These are phyloP conservation scores for Ganaspis sp. DNA, from an alignment of 1,140 invertebrate genomes.

Conservation along the genomic window DNA sequence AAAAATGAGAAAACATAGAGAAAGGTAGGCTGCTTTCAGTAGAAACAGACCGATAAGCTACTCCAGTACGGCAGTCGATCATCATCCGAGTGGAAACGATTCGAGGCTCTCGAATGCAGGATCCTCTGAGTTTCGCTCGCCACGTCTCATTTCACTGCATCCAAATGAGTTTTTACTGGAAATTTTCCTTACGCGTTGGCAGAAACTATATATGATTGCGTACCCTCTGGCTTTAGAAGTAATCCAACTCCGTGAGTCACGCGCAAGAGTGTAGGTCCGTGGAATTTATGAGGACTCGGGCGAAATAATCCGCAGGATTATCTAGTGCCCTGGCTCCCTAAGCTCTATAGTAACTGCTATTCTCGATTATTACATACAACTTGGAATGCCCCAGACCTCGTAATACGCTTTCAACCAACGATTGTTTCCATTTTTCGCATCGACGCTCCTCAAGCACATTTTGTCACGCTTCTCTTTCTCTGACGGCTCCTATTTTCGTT, in stretches of 20 bases:
- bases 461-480: conserved; percentile 1
- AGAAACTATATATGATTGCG: conserved; percentile 2
- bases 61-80: background rate
- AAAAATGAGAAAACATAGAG: background rate
- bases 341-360: conserved; percentile 9
- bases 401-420: conserved; percentile 6
- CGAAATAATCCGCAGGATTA: conserved; percentile 25
- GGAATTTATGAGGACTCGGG: conserved; percentile 28
- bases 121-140: background rate
- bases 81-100: conserved; percentile 13
- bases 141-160: conserved; percentile 30
- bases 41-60: no score
- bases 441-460: conserved; percentile 14
- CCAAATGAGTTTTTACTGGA: conserved; percentile 14
- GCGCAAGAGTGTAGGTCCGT: conserved; percentile 5
- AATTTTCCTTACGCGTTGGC: conserved; percentile 13
- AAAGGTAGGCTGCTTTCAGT: background rate
- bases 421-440: conserved; percentile 25
- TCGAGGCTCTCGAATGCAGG: background rate
- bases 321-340: conserved; percentile 19
- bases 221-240: background rate
- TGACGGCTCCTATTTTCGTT: background rate
- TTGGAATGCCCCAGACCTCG: background rate
- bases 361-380: conserved; percentile 17
- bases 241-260: conserved; percentile 25